Percentiles rank a stretch among this genome's conserved stretches.
Conservation (phyloP, 2,113 vertebrate species). For the Nycticebus coucang region DNA sequence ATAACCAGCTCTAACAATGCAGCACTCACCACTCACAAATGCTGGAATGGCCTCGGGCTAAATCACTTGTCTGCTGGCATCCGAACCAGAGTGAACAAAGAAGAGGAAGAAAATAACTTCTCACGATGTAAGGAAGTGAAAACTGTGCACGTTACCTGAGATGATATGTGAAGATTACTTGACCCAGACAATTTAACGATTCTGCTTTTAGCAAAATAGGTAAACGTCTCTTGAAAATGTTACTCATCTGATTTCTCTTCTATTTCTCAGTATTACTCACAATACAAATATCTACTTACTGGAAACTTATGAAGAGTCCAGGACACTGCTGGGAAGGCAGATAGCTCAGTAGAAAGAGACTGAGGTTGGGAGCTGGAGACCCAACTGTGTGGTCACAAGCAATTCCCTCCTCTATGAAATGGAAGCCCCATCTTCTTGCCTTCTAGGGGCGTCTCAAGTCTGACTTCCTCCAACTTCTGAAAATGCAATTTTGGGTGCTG, state of each 20-base stretch:
- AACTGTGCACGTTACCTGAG: neutral
- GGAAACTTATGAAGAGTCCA: neutral
- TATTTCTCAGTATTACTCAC: constrained; percentile 11
- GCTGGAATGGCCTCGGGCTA: constrained; percentile 30
- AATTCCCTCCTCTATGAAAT: neutral
- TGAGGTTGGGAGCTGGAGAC: neutral
- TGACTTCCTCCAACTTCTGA: neutral
- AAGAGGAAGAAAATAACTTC: neutral
- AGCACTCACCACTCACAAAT: constrained; percentile 36
- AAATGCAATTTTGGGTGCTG: neutral
- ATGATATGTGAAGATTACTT: neutral
- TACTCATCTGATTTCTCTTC: constrained; percentile 26
- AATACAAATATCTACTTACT: neutral
- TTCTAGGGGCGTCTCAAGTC: neutral
- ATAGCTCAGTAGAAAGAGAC: neutral
- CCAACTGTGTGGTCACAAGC: neutral
- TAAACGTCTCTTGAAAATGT: constrained; percentile 36
- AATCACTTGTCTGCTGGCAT: neutral
- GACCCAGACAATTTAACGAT: constrained; percentile 34
- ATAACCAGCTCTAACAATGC: constrained; percentile 31
- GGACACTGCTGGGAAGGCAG: neutral
- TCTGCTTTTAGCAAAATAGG: constrained; percentile 52
- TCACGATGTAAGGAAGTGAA: neutral
- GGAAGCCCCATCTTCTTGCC: neutral
- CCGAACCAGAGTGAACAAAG: neutral